Evolutionary conservation across 2,888 invertebrate genomes (phyloP), one percentile per base, ranked within the genome.

Genomic region (Diadegma fenestrale): DNA sequence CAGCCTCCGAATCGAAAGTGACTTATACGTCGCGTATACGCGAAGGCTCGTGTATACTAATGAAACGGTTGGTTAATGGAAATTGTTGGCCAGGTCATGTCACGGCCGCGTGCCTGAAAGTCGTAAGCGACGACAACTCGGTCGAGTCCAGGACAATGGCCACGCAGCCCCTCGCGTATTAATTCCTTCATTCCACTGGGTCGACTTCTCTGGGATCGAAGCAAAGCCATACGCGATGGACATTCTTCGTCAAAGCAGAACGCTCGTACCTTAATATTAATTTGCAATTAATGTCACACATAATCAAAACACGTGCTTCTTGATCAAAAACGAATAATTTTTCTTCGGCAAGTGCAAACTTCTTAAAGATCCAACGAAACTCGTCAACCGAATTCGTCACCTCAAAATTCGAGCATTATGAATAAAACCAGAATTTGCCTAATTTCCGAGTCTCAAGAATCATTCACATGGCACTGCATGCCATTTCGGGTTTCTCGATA

Each of bases 151-250:
- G 73, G 64, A 76, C 72, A 76, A 69, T 64, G 12, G 22, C 61
- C 10, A 37, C n/a, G n/a, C 61, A 64, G 54, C 66, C 66, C 45
- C 66, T 84, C 64, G 80, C 30, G 80, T 81, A 85, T 85, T 81
- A 81, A 85, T 85, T 81, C 84, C 84, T 85, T 85, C 81, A 85
- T 85, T 85, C 68, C 78, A 37, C 63, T 51, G 69, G 69, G 54
- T 84, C 69, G 22, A 76, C 51, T 71, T 19, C 22, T 41, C 63
- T 43, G 33, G 41, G 69, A 45, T 66, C 76, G 61, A n/a, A 26
- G 41, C 48, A 58, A 63, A 66, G 61, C 75, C 19, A 58, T 33
- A 48, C 26, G 37, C 33, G 17, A 45, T 12, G 12, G 17, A 22
- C 43, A 63, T 48, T 33, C 45, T 48, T 19, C 22, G 22, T 48